These are phyloP conservation scores for Lucilia cuprina DNA, from an alignment of 1,140 invertebrate genomes.

Conservation along the genomic window DNA sequence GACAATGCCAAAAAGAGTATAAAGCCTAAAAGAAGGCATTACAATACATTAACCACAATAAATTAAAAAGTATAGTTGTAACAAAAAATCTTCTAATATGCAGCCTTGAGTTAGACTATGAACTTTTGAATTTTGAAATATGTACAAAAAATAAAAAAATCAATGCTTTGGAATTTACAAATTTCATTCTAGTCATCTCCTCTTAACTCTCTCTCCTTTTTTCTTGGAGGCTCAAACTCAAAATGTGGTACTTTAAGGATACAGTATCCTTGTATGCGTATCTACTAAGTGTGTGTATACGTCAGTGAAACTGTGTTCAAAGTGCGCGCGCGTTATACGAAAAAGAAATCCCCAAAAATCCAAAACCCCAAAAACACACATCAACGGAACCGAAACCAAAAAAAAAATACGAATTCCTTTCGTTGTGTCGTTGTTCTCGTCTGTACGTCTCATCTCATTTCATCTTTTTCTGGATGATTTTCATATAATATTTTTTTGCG, in stretches of 20 bases:
- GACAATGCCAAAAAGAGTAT: not conserved
- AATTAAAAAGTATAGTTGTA: not conserved
- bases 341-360: not conserved
- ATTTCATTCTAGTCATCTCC: no score
- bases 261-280: not conserved
- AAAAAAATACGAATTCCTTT: not conserved
- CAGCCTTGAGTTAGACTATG: not conserved
- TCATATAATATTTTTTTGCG: not conserved
- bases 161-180: no score
- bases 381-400: not conserved
- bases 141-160: not conserved
- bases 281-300: not conserved
- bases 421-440: not conserved
- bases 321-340: constrained; percentile 22
- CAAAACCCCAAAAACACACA: not conserved
- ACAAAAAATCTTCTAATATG: not conserved
- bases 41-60: no score
- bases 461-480: constrained; percentile 25
- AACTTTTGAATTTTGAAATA: not conserved
- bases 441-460: constrained; percentile 23
- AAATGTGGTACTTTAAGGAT: not conserved
- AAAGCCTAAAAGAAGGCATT: not conserved
- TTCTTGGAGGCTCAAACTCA: no score
- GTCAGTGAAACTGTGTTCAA: not conserved
- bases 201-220: no score